A percentile compares a stretch with the other conserved stretches of the same genome.
Conservation (phyloP, 2,113 vertebrate genomes). For the Rhabdornis inornatus region DNA sequence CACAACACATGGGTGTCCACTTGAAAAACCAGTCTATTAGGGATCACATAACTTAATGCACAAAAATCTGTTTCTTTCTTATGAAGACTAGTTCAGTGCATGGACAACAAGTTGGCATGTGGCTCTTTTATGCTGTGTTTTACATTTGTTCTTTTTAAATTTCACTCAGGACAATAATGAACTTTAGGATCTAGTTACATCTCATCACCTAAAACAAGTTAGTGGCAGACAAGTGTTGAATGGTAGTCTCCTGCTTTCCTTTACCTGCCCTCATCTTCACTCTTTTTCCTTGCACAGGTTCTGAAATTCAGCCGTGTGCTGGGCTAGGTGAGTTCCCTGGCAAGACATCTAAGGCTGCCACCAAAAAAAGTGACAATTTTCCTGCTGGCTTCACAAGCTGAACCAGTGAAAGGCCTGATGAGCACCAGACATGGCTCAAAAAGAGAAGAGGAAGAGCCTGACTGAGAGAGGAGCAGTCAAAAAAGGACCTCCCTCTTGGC, state of each 20-base stretch:
- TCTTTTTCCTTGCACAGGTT: not conserved
- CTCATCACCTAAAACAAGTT: not conserved
- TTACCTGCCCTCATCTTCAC: not conserved
- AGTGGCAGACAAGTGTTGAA: not conserved
- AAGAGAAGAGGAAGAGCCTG: not conserved
- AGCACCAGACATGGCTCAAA: not conserved
- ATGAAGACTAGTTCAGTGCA: not conserved
- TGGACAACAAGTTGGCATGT: not conserved
- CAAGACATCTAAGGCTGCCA: not conserved
- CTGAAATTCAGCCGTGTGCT: not conserved
- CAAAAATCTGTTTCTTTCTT: not conserved
- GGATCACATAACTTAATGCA: not conserved
- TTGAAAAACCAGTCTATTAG: not conserved
- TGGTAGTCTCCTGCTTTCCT: not conserved
- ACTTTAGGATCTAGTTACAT: not conserved
- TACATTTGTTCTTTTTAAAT: not conserved
- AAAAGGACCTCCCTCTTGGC: not conserved
- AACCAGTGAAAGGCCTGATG: not conserved
- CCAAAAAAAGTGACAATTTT: not conserved
- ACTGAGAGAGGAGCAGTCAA: not conserved
- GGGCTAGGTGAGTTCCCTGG: not conserved
- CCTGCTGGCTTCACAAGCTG: not conserved
- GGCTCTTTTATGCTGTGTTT: not conserved
- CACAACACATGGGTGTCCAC: rapidly evolving
- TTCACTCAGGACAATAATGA: not conserved